Percentiles rank a stretch among this genome's conserved stretches.
Evolutionary conservation across 2,113 vertebrate genomes (phyloP).

Genomic region (Dermatemys mawii): DNA sequence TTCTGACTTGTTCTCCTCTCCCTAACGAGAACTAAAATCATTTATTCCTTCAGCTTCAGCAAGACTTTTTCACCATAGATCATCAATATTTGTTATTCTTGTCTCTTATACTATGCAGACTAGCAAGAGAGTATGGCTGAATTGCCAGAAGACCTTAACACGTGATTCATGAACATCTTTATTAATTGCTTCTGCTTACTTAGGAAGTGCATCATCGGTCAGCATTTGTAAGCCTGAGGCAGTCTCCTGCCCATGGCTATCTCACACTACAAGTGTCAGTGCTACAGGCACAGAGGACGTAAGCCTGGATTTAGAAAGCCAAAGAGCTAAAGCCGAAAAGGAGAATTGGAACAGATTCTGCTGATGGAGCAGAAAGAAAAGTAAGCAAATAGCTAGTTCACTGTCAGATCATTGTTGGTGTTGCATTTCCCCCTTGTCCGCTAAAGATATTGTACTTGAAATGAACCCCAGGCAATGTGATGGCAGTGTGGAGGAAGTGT

Average conservation of each 20-base stretch:
- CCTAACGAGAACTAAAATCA: background rate
- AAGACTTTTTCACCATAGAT: background rate
- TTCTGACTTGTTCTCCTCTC: background rate
- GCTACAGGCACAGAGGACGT: accelerated
- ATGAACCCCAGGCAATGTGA: background rate
- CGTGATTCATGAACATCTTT: too few relatives aligned
- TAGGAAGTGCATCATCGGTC: conserved; percentile 58
- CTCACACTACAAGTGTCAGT: background rate
- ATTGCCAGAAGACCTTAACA: conserved; percentile 48
- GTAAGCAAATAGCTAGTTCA: background rate
- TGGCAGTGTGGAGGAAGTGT: background rate
- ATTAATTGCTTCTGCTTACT: conserved; percentile 63
- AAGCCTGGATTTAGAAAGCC: background rate
- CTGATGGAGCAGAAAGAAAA: conserved; percentile 31
- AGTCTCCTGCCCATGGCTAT: background rate
- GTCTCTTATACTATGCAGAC: background rate
- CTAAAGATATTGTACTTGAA: background rate
- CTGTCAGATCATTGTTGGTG: conserved; percentile 32
- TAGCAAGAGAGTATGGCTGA: background rate
- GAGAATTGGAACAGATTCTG: conserved; percentile 19
- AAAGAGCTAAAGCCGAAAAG: background rate
- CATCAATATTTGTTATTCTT: background rate
- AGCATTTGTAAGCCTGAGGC: conserved; percentile 21
- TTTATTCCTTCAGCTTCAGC: background rate
- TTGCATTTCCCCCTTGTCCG: background rate